These are phyloP conservation scores for Gymnocephalus cernua DNA, from an alignment of 2,113 vertebrate genomes.

Conservation along the genomic window DNA sequence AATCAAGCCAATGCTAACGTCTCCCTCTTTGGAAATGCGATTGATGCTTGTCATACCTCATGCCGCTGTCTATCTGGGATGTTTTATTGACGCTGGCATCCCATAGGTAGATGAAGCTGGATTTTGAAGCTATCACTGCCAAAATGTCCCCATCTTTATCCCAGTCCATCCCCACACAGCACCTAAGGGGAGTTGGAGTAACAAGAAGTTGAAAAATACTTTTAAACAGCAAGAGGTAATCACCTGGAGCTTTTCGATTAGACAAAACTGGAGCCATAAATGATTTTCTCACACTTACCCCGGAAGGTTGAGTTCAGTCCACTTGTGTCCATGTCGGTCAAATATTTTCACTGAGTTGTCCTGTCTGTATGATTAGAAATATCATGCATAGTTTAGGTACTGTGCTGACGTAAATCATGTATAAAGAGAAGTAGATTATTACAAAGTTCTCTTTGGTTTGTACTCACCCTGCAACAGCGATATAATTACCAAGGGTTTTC, in stretches of 20 bases:
- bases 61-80: constrained; percentile 93
- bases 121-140: constrained; percentile 95
- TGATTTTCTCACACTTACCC: constrained; percentile 85
- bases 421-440: not conserved
- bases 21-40: not conserved
- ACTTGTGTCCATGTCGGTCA: constrained; percentile 97
- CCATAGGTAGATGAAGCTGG: constrained; percentile 91
- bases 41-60: constrained; percentile 86
- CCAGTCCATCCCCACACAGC: constrained; percentile 95
- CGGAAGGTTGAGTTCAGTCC: constrained; percentile 91
- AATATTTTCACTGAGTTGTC: constrained; percentile 95
- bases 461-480: constrained; percentile 95
- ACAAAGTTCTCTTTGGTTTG: not conserved
- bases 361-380: constrained; percentile 78
- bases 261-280: not conserved
- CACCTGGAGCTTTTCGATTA: not conserved
- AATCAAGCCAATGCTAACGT: not conserved
- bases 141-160: constrained; percentile 96
- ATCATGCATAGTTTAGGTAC: not conserved
- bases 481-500: constrained; percentile 92
- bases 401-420: not conserved
- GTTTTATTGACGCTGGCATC: constrained; percentile 95
- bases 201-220: not conserved
- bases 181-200: constrained; percentile 73
- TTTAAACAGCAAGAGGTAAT: not conserved